Evolutionary conservation across 53 echinoderm and acorn worm genomes (phyloP), one percentile per base, ranked within the genome.

Genomic region (Arbacia lixula): DNA sequence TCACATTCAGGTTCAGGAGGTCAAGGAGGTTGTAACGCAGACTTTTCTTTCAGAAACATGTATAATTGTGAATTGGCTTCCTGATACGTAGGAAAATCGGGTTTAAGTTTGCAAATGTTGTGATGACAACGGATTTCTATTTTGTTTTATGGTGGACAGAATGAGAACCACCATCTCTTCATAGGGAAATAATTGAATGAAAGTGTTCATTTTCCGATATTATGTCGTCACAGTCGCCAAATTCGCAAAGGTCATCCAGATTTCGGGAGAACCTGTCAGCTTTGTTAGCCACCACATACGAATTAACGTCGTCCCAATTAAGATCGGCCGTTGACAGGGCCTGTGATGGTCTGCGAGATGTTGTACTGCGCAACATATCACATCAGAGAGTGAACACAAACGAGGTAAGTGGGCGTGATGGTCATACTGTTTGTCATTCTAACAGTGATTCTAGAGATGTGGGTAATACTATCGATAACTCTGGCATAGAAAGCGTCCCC

Each of bases 401-500:
- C n/a, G 64, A 17, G 39, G 69, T 69, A 41, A 69, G 69, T 69
- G 42, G 21, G 36, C 36, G 35, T 64, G 64, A 64, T 5, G 36
- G 19, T 3, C n/a, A 22, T 69, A 39, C 24, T 40, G 22, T 9
- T 2, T 17, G 2, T 36, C 32, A 1, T 36, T 21, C n/a, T n/a
- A n/a, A n/a, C n/a, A n/a, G 26, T 69, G 40, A 21, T 2, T 25
- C 64, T 5, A 64, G 64, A 64, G 64, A 64, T 64, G 64, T 64
- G 64, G 64, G 64, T 64, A 34, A 64, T 33, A 36, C 36, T 35
- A 4, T 3, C 4, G n/a, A n/a, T n/a, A n/a, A n/a, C n/a, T n/a
- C n/a, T n/a, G 36, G 2, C 1, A 5, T n/a, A 64, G 64, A 64
- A 35, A 57, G 3, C 22, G 1, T 12, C 4, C 5, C 57, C 57